Base-by-base conservation (phyloP, 2,113 vertebrate species). In the Lophius piscatorius region DNA sequence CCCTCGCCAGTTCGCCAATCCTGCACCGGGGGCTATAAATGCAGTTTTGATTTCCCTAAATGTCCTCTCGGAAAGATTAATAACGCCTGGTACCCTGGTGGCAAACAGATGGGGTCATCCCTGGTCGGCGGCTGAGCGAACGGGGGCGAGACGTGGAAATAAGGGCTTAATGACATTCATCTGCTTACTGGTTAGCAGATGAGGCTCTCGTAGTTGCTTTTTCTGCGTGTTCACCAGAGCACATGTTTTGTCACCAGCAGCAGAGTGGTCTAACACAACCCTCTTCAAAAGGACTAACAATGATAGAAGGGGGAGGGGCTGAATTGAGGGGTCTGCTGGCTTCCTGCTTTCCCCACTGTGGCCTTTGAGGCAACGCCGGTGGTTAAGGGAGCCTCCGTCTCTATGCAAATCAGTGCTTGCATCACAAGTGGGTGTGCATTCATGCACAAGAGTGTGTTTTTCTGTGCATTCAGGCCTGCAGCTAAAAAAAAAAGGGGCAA, bases 11-110 rank as follows among this genome's bases (percentile, higher is more conserved):
- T 48, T 71, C 69, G 65, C 62, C 82, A 63, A 51, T 48, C 72
- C 72, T 17, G 65, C 34, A 28, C 82, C 63, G 6, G 75, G 54
- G 77, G 79, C 74, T 81, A 81, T 81, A 80, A 82, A 87, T 72
- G 76, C 66, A 56, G 67, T 78, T 77, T 71, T 77, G 86, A 82
- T 88, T 82, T 67, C 14, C 12, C 74, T 79, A 71, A 86, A 82
- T 75, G 71, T 84, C 74, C 70, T 72, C 61, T 56, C 34, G 47
- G 13, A 22, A 54, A 73, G 77, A 88, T 86, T 79, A 84, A 81
- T 75, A 66, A 61, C 1, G 71, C 51, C 56, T 59, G 9, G 70
- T 35, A 36, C 68, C 66, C 66, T 11, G 76, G 66, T 73, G 72
- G 66, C 55, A 63, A 72, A 63, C 83, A 83, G 74, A 84, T 78